phyloP scores from a whole-genome alignment of 2,113 vertebrate species.

The Columbina picui region DNA sequence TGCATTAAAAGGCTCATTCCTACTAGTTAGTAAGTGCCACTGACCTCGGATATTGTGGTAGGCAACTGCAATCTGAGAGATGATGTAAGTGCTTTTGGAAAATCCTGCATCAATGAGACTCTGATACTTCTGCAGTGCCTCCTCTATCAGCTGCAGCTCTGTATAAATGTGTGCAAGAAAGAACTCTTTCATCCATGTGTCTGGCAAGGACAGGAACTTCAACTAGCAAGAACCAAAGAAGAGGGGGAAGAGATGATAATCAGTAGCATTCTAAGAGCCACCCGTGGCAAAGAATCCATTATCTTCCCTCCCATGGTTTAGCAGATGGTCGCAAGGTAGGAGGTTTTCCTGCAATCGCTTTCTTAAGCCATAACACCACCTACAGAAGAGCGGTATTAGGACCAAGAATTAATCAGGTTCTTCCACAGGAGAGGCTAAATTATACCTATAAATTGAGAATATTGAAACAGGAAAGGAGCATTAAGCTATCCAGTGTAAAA shows the following conservation, averaged over 20 bases:
- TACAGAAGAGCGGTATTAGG: not conserved
- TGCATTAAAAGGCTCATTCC: not conserved
- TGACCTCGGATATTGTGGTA: constrained; percentile 98
- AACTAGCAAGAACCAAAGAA: constrained; percentile 80
- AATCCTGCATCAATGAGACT: constrained; percentile 96
- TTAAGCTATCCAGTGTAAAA: not conserved
- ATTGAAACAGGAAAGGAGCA: not conserved
- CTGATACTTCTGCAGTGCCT: constrained; percentile 97
- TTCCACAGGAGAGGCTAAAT: not conserved
- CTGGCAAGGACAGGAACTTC: constrained; percentile 95
- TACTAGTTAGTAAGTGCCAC: not conserved
- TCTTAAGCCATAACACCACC: not conserved
- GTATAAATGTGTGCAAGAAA: constrained; percentile 99
- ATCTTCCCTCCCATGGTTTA: not conserved
- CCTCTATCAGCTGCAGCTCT: constrained; percentile 97
- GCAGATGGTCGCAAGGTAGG: not conserved
- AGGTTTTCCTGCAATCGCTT: not conserved
- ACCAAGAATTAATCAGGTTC: not conserved
- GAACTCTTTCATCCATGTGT: constrained; percentile 98
- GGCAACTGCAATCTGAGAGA: constrained; percentile 97
- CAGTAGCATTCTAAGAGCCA: not conserved
- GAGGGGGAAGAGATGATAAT: constrained; percentile 59
- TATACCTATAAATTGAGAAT: not conserved
- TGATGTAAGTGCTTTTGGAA: constrained; percentile 97
- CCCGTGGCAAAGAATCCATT: not conserved